These are phyloP conservation scores for Calliscelio sp. DNA, from an alignment of 2,888 invertebrate species.

Conservation along the genomic window DNA sequence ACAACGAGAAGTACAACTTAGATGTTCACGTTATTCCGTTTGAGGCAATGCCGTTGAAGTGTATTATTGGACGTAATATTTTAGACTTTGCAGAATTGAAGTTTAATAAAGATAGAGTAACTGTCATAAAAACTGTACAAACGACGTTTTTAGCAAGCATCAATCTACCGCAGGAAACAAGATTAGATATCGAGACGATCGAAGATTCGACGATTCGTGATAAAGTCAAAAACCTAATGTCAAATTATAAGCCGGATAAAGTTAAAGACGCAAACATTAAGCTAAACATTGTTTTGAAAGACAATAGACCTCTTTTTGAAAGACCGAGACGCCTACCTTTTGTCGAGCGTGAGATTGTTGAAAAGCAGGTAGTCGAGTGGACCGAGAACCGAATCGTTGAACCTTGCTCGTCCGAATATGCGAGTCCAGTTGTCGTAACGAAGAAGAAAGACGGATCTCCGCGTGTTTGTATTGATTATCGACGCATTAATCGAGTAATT, in stretches of 20 bases:
- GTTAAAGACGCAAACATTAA: constrained; percentile 69
- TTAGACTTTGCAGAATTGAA: constrained; percentile 18
- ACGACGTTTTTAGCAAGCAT: background rate
- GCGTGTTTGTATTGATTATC: constrained; percentile 81
- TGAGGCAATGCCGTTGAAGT: constrained; percentile 6
- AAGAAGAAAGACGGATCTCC: constrained; percentile 58
- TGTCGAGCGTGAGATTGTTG: constrained; percentile 73
- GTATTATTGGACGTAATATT: constrained; percentile 13
- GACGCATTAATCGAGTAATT: constrained; percentile 77
- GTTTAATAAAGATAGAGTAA: background rate
- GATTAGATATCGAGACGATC: background rate
- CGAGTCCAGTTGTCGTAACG: constrained; percentile 75
- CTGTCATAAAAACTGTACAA: background rate
- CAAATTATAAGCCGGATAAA: constrained; percentile 73
- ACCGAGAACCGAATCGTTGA: constrained; percentile 75
- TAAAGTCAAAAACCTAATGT: constrained; percentile 62
- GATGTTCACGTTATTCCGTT: constrained; percentile 5
- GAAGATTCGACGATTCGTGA: background rate
- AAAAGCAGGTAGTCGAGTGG: constrained; percentile 77
- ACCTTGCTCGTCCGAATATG: constrained; percentile 60
- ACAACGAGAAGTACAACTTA: constrained; percentile 4
- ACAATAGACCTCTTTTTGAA: constrained; percentile 34
- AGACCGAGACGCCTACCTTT: constrained; percentile 72
- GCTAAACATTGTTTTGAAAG: constrained; percentile 71
- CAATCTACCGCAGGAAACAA: background rate